These are phyloP conservation scores for Plectropomus leopardus DNA, from an alignment of 2,113 vertebrate species.

Conservation along the genomic window DNA sequence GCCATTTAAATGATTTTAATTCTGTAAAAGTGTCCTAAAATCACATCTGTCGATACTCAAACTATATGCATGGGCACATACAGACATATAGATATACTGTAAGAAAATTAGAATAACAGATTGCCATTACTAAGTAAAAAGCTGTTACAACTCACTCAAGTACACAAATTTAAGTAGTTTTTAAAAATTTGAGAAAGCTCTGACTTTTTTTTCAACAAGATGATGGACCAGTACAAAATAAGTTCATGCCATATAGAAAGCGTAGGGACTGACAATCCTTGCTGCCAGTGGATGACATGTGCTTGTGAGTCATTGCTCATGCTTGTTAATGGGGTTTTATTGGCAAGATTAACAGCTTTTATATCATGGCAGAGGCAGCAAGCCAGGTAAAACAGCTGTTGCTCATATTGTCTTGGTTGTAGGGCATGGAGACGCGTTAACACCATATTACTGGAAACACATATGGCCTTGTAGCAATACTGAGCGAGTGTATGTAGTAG, in stretches of 20 bases:
- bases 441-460: constrained; percentile 69
- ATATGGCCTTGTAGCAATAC: constrained; percentile 57
- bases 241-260: constrained; percentile 43
- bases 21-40: constrained; percentile 36
- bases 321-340: constrained; percentile 83
- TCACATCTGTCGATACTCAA: constrained; percentile 7
- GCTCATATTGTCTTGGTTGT: constrained; percentile 77
- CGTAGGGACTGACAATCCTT: constrained; percentile 58
- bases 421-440: constrained; percentile 71
- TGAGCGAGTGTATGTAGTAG: constrained; percentile 42
- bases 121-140: constrained; percentile 47
- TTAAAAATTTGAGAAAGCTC: constrained; percentile 17
- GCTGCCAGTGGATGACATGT: constrained; percentile 67
- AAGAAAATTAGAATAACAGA: constrained; percentile 16
- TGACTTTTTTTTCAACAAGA: constrained; percentile 3
- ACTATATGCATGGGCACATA: constrained; percentile 19
- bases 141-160: constrained; percentile 55
- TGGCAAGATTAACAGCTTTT: constrained; percentile 82
- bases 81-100: constrained; percentile 12
- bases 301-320: constrained; percentile 73
- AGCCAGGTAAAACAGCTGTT: constrained; percentile 82
- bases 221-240: constrained; percentile 8
- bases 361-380: constrained; percentile 78
- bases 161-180: constrained; percentile 35
- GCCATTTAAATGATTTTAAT: constrained; percentile 46